A percentile compares a stretch with the other conserved stretches of the same genome.
These are phyloP conservation scores for Goniozus legneri DNA, from an alignment of 1,140 invertebrate genomes.

Conservation along the genomic window DNA sequence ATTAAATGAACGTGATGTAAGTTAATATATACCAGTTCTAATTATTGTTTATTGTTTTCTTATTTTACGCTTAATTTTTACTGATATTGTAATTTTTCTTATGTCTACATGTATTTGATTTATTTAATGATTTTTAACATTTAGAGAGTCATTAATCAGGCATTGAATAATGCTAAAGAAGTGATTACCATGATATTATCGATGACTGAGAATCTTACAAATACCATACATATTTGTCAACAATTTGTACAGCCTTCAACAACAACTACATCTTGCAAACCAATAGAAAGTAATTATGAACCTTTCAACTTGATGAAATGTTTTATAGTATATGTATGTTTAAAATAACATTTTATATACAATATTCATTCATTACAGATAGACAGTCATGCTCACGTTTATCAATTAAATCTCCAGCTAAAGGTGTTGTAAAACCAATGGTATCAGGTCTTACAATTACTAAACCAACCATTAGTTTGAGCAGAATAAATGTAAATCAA, in stretches of 20 bases:
- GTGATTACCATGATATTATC: slow-evolving; percentile 31
- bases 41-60: background rate
- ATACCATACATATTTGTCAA: slow-evolving; percentile 35
- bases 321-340: background rate
- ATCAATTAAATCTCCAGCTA: slow-evolving; percentile 42
- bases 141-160: slow-evolving; percentile 27
- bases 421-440: slow-evolving; percentile 50
- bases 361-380: too few species aligned
- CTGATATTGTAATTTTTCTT: background rate
- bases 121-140: background rate
- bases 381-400: slow-evolving; percentile 27
- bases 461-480: slow-evolving; percentile 50
- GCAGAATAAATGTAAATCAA: slow-evolving; percentile 43
- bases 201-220: slow-evolving; percentile 28
- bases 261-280: slow-evolving; percentile 14
- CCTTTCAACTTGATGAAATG: background rate
- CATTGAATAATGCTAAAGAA: slow-evolving; percentile 35
- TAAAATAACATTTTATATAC: too few species aligned
- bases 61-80: background rate
- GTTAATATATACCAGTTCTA: slow-evolving; percentile 3
- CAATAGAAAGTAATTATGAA: slow-evolving; percentile 21
- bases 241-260: slow-evolving; percentile 17
- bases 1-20: slow-evolving; percentile 35
- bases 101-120: background rate
- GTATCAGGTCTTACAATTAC: slow-evolving; percentile 50